Conservation (phyloP, 2,888 invertebrate species). For the Ormyrus pomaceus region DNA sequence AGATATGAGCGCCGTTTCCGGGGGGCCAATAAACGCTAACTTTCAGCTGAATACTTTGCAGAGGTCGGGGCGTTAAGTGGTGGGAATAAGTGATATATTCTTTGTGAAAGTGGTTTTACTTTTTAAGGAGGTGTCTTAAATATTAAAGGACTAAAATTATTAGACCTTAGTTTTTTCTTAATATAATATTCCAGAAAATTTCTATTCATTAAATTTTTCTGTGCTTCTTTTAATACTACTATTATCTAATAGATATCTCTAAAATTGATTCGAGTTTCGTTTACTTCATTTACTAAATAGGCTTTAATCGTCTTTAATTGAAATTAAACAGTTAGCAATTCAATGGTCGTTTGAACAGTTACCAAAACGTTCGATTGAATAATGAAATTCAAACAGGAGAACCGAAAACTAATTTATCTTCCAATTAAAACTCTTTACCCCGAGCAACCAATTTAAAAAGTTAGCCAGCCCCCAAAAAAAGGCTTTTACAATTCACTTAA, state of each 20-base stretch:
- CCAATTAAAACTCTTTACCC: too few species aligned
- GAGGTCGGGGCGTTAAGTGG: neutral
- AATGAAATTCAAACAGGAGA: too few species aligned
- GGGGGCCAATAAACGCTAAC: conserved; percentile 28
- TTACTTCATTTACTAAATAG: neutral
- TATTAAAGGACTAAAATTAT: neutral
- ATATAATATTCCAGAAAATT: neutral
- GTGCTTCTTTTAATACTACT: neutral
- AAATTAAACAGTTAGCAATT: neutral
- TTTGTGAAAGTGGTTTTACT: neutral
- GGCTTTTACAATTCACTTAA: too few species aligned
- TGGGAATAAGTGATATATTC: neutral
- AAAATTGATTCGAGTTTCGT: neutral
- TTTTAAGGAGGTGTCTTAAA: neutral
- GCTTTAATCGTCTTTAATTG: neutral
- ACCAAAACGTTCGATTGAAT: too few species aligned
- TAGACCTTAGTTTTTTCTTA: neutral
- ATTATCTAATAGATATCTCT: too few species aligned
- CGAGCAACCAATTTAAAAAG: too few species aligned
- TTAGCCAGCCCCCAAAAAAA: neutral
- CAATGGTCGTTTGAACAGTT: too few species aligned
- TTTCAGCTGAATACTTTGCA: neutral
- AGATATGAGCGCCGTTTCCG: neutral
- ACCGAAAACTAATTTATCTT: too few species aligned
- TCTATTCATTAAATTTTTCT: neutral